Base-by-base conservation (phyloP, 2,113 vertebrate genomes). In the Aythya baeri region DNA sequence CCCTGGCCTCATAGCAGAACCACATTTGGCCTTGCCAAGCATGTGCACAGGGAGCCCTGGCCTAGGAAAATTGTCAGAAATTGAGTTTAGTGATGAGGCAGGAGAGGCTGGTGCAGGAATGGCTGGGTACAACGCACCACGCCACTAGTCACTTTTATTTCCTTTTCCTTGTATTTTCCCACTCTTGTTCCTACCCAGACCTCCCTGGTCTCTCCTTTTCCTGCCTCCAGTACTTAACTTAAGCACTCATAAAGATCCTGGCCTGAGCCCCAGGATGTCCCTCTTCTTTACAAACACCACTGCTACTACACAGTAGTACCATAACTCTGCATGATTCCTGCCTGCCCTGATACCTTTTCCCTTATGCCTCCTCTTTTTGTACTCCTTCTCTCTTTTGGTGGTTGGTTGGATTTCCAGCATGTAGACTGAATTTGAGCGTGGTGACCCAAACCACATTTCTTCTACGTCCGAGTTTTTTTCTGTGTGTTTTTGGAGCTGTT, bases 1-100 rank as follows among this genome's bases (percentile, higher is more conserved):
- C 13, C 11, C 15, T 1, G 2, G 21, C 6, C 8, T n/a, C 6
- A 6, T 0, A 0, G 8, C 13, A 32, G 8, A 9, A 38, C 1
- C 8, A 3, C 6, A 2, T 17, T 44, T 75, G 52, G 21, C 3
- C 31, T 4, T 78, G 57, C 16, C 13, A 25, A 6, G 32, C 14
- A 3, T 2, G 4, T 29, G 17, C 36, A 44, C 6, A 15, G 26
- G 32, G 26, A 74, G 4, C 3, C 13, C 18, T 73, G 3, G 3
- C 13, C 14, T 4, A 66, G 36, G 15, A 67, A 81, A 87, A 66
- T 4, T 0, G 2, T 36, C 26, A 6, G n/a, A 77, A 91, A 43
- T 1, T 0, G 12, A 74, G 17, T 15, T 73, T 77, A 58, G 36
- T 22, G 18, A 80, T 13, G 14, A 65, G 16, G 9, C 5, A 58